A percentile compares a stretch with the other conserved stretches of the same genome.
phyloP scores from a whole-genome alignment of 2,888 invertebrate species.

The Sympetrum striolatum region DNA sequence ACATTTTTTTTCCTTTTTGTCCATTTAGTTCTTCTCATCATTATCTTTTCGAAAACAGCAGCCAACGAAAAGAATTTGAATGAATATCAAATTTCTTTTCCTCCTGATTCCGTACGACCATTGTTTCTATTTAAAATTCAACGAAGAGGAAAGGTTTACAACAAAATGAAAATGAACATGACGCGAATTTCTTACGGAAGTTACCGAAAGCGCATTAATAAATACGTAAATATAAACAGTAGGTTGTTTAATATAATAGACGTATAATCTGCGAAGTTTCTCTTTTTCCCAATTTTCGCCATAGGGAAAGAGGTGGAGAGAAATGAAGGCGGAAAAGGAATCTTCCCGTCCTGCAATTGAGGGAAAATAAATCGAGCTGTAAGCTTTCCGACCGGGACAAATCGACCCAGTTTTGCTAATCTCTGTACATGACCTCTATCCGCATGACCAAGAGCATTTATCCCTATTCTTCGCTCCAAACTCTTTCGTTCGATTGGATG shows the following conservation, averaged over 20 bases:
- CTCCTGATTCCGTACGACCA: no score
- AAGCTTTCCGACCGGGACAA: not conserved
- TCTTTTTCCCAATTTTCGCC: not conserved
- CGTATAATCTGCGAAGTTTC: not conserved
- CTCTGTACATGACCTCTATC: not conserved
- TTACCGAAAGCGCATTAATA: not conserved
- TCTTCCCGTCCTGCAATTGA: not conserved
- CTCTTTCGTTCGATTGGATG: not conserved
- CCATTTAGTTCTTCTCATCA: no score
- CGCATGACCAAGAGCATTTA: not conserved
- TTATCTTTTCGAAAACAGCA: no score
- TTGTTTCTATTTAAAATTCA: no score
- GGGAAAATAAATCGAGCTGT: not conserved
- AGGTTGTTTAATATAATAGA: not conserved
- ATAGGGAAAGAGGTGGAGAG: not conserved
- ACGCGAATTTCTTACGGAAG: no score
- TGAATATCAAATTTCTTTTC: no score
- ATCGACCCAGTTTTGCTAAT: slow-evolving; percentile 23
- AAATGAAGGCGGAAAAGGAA: not conserved
- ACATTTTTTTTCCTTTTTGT: no score
- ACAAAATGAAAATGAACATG: no score
- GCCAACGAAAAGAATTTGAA: no score
- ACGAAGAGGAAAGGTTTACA: no score
- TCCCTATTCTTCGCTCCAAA: not conserved
- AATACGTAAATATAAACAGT: not conserved